Evolutionary conservation across 2,797 vertebrate species (phyloP).

Genomic region (Nyctibius grandis): DNA sequence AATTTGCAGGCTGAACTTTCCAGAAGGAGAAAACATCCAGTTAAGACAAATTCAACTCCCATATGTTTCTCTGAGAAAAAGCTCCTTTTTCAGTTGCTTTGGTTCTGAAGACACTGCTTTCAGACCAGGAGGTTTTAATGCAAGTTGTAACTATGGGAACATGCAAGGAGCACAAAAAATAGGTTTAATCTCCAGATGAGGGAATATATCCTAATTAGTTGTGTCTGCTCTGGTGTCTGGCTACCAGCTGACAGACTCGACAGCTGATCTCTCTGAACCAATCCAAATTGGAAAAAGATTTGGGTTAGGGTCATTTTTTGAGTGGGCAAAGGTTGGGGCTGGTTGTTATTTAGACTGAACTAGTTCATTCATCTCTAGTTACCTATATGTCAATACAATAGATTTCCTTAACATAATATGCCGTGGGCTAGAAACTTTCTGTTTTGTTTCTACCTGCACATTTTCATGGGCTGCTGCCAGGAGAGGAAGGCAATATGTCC

Average conservation of each 20-base stretch:
- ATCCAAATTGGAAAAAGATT: constrained; percentile 58
- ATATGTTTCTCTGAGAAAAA: background rate
- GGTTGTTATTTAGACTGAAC: constrained; percentile 64
- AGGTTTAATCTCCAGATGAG: constrained; percentile 35
- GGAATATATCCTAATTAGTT: constrained; percentile 56
- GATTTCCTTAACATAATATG: constrained; percentile 15
- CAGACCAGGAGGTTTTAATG: background rate
- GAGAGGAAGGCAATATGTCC: background rate
- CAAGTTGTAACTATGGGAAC: background rate
- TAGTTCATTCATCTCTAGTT: constrained; percentile 64
- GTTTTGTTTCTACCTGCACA: constrained; percentile 21
- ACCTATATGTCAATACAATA: constrained; percentile 60
- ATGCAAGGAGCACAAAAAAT: background rate
- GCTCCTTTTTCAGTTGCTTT: background rate
- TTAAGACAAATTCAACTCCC: background rate
- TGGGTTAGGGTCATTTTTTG: constrained; percentile 61
- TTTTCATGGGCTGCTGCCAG: constrained; percentile 17
- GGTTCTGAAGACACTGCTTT: background rate
- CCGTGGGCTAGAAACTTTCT: constrained; percentile 2
- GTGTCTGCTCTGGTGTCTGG: constrained; percentile 63
- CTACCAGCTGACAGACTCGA: constrained; percentile 59
- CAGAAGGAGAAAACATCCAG: background rate
- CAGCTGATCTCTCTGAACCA: constrained; percentile 64
- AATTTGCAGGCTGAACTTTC: background rate
- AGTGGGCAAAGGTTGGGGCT: constrained; percentile 66